phyloP scores from a whole-genome alignment of 2,113 vertebrate genomes.

The Theristicus caerulescens region DNA sequence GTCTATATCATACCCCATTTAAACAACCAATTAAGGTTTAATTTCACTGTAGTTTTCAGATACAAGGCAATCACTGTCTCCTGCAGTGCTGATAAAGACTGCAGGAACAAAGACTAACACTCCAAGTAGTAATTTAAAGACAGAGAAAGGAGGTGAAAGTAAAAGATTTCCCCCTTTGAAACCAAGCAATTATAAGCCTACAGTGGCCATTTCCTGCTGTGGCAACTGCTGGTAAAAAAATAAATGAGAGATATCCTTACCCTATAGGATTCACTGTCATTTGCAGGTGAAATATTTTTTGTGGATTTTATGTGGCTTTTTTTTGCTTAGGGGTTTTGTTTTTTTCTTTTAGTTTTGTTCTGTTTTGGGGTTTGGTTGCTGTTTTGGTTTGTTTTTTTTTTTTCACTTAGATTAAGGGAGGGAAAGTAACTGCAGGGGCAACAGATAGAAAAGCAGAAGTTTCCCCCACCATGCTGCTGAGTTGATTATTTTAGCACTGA shows the following conservation, averaged over 20 bases:
- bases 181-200: conserved; percentile 11
- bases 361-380: background rate
- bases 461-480: background rate
- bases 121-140: conserved; percentile 40
- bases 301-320: background rate
- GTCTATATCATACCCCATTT: conserved; percentile 23
- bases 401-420: background rate
- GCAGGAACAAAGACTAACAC: conserved; percentile 35
- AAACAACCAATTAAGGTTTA: conserved; percentile 65
- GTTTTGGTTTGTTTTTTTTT: background rate
- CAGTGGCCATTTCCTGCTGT: conserved; percentile 12
- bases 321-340: background rate
- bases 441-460: background rate
- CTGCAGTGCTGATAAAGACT: conserved; percentile 45
- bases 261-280: background rate
- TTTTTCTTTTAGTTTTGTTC: background rate
- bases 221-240: conserved; percentile 11
- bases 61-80: conserved; percentile 48
- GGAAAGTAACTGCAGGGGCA: background rate
- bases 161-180: conserved; percentile 3
- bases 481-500: conserved; percentile 37
- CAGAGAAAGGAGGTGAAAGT: conserved; percentile 20
- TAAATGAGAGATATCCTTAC: background rate
- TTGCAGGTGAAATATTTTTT: background rate
- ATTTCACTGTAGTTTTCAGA: conserved; percentile 53